phyloP scores from a whole-genome alignment of 2,888 invertebrate species.

The Sylvicola cinctus region DNA sequence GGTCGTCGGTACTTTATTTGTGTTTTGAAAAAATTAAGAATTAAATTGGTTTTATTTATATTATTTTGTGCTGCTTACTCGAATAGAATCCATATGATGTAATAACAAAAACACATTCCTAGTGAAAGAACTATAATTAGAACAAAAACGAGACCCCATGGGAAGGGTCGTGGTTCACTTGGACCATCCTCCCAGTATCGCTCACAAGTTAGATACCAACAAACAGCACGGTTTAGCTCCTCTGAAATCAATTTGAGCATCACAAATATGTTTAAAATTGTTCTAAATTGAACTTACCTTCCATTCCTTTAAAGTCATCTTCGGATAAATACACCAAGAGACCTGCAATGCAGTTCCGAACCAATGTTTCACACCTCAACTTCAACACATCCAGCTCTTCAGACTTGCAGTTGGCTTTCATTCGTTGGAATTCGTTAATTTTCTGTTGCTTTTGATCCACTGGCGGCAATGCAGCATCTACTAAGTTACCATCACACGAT shows the following conservation, averaged over 20 bases:
- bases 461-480: conserved; percentile 47
- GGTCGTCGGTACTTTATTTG: too few species aligned
- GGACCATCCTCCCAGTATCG: conserved; percentile 78
- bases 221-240: conserved; percentile 71
- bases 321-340: conserved; percentile 57
- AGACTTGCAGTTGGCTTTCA: conserved; percentile 60
- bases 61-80: conserved; percentile 42
- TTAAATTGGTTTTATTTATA: too few species aligned
- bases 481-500: conserved; percentile 39
- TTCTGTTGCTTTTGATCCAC: conserved; percentile 43
- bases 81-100: conserved; percentile 80
- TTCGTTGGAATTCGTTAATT: conserved; percentile 45
- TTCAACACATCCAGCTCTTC: conserved; percentile 55
- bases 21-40: too few species aligned
- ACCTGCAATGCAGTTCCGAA: conserved; percentile 66
- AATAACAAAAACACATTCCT: conserved; percentile 75
- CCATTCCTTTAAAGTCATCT: conserved; percentile 68
- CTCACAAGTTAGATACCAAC: conserved; percentile 84
- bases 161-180: conserved; percentile 51
- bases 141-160: conserved; percentile 58
- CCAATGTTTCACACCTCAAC: conserved; percentile 48
- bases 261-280: conserved; percentile 3
- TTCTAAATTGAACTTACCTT: conserved; percentile 33
- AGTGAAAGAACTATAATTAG: conserved; percentile 61
- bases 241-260: conserved; percentile 29